These are phyloP conservation scores for Lepidocyrtoides sp. DNA, from an alignment of 2,888 invertebrate species.

Conservation along the genomic window DNA sequence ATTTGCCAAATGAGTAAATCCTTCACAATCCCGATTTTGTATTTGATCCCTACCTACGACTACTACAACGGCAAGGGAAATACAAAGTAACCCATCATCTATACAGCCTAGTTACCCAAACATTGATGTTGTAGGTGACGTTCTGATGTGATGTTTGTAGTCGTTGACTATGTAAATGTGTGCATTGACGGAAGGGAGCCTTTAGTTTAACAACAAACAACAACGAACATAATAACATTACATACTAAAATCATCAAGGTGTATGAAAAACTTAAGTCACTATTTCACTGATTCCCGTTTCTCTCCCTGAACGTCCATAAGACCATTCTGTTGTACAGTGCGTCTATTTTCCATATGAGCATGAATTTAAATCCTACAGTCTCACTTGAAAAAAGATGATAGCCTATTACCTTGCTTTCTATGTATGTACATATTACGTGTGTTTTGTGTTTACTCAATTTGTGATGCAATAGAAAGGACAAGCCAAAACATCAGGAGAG, in stretches of 20 bases:
- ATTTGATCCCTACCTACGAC: conserved; percentile 61
- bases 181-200: background rate
- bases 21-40: conserved; percentile 47
- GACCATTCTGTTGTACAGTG: too few species aligned
- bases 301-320: background rate
- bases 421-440: too few species aligned
- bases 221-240: background rate
- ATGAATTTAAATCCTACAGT: conserved; percentile 34
- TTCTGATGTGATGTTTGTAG: background rate
- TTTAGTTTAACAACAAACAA: background rate
- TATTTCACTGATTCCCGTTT: background rate
- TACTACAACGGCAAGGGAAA: background rate
- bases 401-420: background rate
- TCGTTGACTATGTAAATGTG: conserved; percentile 7
- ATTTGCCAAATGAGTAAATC: conserved; percentile 58
- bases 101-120: background rate
- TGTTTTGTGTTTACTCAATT: background rate
- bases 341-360: background rate
- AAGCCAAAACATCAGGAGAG: background rate
- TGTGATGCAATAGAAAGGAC: background rate
- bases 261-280: background rate
- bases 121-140: background rate
- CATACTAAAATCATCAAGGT: background rate
- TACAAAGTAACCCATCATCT: conserved; percentile 8
- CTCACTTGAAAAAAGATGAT: conserved; percentile 14